Percentiles rank a stretch among this genome's conserved stretches.
Evolutionary conservation across 2,888 invertebrate species (phyloP).

Genomic region (Plemyria rubiginata): DNA sequence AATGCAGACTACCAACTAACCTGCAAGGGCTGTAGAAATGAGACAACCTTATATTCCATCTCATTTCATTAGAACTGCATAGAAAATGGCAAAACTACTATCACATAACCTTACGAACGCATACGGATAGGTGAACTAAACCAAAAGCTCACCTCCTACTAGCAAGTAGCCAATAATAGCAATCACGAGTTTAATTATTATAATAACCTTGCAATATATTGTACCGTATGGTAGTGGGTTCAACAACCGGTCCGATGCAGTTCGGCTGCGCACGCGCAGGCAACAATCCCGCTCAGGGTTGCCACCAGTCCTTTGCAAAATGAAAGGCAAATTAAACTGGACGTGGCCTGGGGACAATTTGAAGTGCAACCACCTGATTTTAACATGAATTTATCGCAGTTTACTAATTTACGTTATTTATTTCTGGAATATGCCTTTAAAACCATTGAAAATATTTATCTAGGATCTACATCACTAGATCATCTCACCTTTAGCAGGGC

Average conservation of each 20-base stretch:
- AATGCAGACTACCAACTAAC: no score
- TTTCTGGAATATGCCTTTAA: no score
- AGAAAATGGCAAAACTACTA: slow-evolving; percentile 19
- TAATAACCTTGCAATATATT: slow-evolving; percentile 50
- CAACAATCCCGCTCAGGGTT: slow-evolving; percentile 38
- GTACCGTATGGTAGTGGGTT: slow-evolving; percentile 57
- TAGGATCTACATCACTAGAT: no score
- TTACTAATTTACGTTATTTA: no score
- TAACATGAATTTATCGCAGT: background rate
- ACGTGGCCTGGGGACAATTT: background rate
- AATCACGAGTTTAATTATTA: slow-evolving; percentile 63
- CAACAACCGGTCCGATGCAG: slow-evolving; percentile 66
- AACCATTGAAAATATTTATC: no score
- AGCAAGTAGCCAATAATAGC: slow-evolving; percentile 48
- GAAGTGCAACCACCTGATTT: slow-evolving; percentile 4
- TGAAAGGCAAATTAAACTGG: slow-evolving; percentile 15
- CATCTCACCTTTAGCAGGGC: no score
- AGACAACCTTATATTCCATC: background rate
- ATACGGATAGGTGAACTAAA: slow-evolving; percentile 26
- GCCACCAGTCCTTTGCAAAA: slow-evolving; percentile 13
- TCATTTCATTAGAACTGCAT: slow-evolving; percentile 15
- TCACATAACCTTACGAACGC: slow-evolving; percentile 29
- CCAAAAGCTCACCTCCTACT: slow-evolving; percentile 34
- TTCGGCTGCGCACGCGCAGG: slow-evolving; percentile 63
- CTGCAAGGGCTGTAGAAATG: background rate